Evolutionary conservation across 2,113 vertebrate species (phyloP), one percentile per base, ranked within the genome.

Genomic region (Takifugu bimaculatus): DNA sequence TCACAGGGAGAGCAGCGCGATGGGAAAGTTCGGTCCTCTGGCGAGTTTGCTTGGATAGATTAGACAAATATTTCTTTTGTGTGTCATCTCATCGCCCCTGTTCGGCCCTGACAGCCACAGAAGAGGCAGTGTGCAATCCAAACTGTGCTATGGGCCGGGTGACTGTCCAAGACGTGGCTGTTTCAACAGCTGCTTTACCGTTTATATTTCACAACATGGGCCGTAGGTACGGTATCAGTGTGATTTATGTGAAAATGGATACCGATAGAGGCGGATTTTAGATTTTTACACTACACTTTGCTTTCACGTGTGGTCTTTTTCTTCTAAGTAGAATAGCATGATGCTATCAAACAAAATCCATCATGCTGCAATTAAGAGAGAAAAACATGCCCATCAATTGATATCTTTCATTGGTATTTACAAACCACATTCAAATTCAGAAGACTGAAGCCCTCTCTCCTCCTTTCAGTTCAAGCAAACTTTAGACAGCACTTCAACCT

Each of bases 61-160:
- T 89, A 86, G 86, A 87, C 88, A 91, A 92, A 92, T 89, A 90
- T 88, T 87, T 88, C 85, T 72, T 88, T 87, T 92, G 89, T 87
- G 83, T 32, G 82, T 80, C 13, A 68, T 85, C 77, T 83, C 81
- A 85, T 84, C 15, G 70, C 81, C 72, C 86, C 69, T 77, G 78
- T 82, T 80, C 60, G 51, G 66, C 73, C 80, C 80, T 79, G 82
- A 88, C 89, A 87, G 83, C 73, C 80, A 74, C 68, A 78, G 78
- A 74, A 61, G 75, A 75, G 75, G 51, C 63, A 70, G 65, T 60
- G 73, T 73, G 79, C 63, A 77, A 77, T 74, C 39, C 65, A 55
- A 59, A 79, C 65, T 58, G 80, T 63, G 67, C 65, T 70, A 77
- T 76, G 75, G 72, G 61, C 55, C 74, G 80, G 74, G 59, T 75